phyloP scores from a whole-genome alignment of 2,888 invertebrate genomes.

The Aspidapion aeneum region DNA sequence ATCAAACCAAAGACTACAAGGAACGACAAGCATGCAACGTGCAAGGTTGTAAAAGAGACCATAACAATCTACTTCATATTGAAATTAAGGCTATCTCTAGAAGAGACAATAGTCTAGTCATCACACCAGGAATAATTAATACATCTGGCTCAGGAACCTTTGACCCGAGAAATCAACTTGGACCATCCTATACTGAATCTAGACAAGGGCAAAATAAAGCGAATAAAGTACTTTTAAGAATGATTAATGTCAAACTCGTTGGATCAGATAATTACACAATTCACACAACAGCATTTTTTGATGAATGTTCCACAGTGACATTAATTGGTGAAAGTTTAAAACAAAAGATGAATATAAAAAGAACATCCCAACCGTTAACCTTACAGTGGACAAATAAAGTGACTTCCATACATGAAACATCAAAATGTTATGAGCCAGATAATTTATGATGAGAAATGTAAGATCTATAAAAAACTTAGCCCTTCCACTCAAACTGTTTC shows the following conservation, averaged over 20 bases:
- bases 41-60: background rate
- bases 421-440: background rate
- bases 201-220: background rate
- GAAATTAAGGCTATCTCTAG: background rate
- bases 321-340: background rate
- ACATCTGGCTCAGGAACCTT: too few species aligned
- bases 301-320: background rate
- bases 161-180: background rate
- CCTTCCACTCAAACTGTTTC: background rate
- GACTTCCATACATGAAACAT: background rate
- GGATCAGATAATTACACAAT: background rate
- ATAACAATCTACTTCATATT: background rate
- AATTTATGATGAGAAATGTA: background rate
- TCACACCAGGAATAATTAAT: background rate
- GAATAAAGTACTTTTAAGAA: background rate
- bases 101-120: background rate
- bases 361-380: background rate
- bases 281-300: background rate
- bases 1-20: background rate
- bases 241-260: background rate
- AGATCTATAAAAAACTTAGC: background rate
- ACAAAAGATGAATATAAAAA: background rate
- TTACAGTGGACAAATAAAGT: background rate
- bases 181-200: too few species aligned
- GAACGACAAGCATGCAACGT: background rate